Base-by-base conservation (phyloP, 1,140 invertebrate genomes). In the Atta colombica region DNA sequence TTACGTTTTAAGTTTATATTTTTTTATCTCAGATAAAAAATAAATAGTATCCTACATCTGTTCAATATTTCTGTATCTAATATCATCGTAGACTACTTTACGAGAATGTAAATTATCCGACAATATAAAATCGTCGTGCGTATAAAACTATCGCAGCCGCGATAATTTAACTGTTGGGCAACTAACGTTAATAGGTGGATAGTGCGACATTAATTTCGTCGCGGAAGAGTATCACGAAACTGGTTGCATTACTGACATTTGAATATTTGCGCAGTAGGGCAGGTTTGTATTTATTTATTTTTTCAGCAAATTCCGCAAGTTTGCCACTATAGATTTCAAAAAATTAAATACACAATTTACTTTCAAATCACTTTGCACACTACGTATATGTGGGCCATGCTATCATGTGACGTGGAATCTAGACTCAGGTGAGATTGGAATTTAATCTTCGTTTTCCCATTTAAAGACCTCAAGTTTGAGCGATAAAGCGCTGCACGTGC, bases 151-250 rank as follows among this genome's bases (percentile, higher is more conserved):
- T 58, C 39, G 6, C 39, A 53, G 5, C 35, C 25, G n/a, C n/a
- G 35, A 66, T 86, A 89, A 89, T 75, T 80, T 69, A 88, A 12
- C 65, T 31, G n/a, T 7, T 12, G 55, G 12, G 1, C 49, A 58
- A 35, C 87, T 80, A 66, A 80, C 63, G 75, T 58, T 89, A 71
- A 81, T 89, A 89, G 88, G 49, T 39, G 39, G 39, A 66, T 39
- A 69, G n/a, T 18, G 61, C 39, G 63, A 72, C 55, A 8, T 12
- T n/a, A 55, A 77, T 74, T 88, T 25, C 45, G 35, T 78, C 53
- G 25, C 49, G 81, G 84, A 63, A 85, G 21, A 85, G 12, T 5
- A 65, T 49, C 58, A 25, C 75, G 60, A 68, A 88, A 71, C 71
- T 84, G n/a, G 69, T 85, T 49, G 45, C 5, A 35, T 10, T 45